phyloP scores from a whole-genome alignment of 2,797 vertebrate genomes.

The Tachyglossus aculeatus region DNA sequence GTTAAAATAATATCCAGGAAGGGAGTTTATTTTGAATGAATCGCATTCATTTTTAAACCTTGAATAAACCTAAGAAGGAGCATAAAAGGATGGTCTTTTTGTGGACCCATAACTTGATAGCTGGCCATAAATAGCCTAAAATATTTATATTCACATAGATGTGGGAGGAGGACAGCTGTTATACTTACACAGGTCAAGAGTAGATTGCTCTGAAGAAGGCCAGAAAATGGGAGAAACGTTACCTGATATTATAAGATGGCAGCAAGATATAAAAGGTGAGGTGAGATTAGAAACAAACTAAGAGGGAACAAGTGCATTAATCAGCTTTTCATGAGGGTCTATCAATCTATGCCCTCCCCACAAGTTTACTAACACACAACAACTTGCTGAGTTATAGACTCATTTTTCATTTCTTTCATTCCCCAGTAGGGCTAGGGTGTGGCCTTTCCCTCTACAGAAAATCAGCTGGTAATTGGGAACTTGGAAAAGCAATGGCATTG shows the following conservation, averaged over 20 bases:
- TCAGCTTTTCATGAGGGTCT: constrained; percentile 1
- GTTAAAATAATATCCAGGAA: too few species aligned
- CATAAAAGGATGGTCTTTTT: too few species aligned
- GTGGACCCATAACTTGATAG: too few species aligned
- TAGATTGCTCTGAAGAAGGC: not conserved
- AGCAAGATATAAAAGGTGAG: not conserved
- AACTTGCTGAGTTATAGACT: not conserved
- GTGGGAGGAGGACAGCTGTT: not conserved
- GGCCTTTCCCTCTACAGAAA: not conserved
- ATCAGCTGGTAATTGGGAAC: too few species aligned
- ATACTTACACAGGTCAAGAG: not conserved
- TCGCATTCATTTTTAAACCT: too few species aligned
- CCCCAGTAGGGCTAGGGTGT: not conserved
- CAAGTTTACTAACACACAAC: not conserved
- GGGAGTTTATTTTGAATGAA: too few species aligned
- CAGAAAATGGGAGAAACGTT: not conserved
- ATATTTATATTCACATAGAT: not conserved
- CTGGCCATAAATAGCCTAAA: not conserved
- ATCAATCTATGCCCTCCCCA: not conserved
- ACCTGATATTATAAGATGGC: not conserved
- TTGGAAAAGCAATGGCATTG: too few species aligned
- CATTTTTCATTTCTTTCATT: not conserved
- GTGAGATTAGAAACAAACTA: not conserved
- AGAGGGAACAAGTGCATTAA: constrained; percentile 4
- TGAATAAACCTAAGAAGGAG: too few species aligned